Base-by-base conservation (phyloP, 35 echinoderm and acorn worm genomes). In the Eucidaris tribuloides region DNA sequence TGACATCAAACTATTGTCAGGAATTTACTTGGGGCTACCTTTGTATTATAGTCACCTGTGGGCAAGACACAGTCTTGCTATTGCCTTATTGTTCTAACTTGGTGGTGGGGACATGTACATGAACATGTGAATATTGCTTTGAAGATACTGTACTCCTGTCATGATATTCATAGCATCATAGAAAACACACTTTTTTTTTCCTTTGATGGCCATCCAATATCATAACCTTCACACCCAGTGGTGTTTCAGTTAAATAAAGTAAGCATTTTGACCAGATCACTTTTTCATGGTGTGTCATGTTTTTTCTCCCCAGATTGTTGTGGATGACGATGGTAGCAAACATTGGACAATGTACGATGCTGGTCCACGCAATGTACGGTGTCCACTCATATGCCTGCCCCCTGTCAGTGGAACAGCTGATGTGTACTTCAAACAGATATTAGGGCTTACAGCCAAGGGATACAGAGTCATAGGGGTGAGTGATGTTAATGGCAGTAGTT, bases 331-430 rank as follows among this genome's bases (percentile, higher is more conserved):
- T 54, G 76, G 57, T 1, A 90, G 82, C 31, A 99, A 93, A 46
- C 81, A 87, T 46, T 99, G 96, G 96, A 99, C 90, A 4, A 50
- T 99, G 43, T 99, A 99, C 45, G 96, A 99, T 88, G 96, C 90
- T 42, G 96, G 96, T 27, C 90, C 96, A 27, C 80, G 80, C 45
- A 87, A 76, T 79, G 91, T 99, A 46, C 77, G 85, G 71, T 99
- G 96, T 57, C 96, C 96, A 0, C 30, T 99, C 29, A 46, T 99
- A 30, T 99, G 91, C 76, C 82, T 99, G 28, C 96, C 96, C 18
- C 96, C 96, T 5, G 96, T 93, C 70, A 93, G 96, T 80, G 96
- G 96, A 0, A 99, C 90, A 15, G 96, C 90, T n/a, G 96, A 99
- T 79, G 76, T 99, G 25, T 99, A 86, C 77, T 99, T 82, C 79